Conservation (phyloP, 2,113 vertebrate genomes). For the Ophthalmolycus amberensis region DNA sequence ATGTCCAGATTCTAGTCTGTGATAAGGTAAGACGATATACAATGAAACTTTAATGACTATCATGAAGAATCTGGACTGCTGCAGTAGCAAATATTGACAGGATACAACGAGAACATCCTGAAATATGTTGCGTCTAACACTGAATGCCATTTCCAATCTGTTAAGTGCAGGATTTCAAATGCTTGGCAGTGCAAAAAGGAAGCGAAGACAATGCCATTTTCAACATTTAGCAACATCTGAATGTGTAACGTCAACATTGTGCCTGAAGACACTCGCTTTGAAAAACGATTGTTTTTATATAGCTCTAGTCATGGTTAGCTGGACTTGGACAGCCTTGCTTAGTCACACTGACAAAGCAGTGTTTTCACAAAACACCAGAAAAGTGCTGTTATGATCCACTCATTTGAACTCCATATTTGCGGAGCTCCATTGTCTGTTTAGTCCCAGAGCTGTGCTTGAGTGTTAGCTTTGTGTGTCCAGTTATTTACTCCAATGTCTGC, state of each 20-base stretch:
- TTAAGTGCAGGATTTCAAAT: conserved; percentile 24
- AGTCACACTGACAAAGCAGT: conserved; percentile 63
- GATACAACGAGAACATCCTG: conserved; percentile 55
- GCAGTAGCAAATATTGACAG: conserved; percentile 53
- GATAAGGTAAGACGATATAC: conserved; percentile 41
- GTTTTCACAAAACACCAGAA: conserved; percentile 57
- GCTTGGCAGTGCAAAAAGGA: conserved; percentile 23
- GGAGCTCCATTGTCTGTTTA: conserved; percentile 57
- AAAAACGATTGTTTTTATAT: conserved; percentile 44
- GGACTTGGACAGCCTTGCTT: conserved; percentile 56
- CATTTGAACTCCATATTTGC: conserved; percentile 58
- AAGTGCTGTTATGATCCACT: conserved; percentile 54
- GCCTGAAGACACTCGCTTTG: conserved; percentile 31
- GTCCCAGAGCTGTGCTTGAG: conserved; percentile 64
- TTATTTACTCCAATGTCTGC: conserved; percentile 67
- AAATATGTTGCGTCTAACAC: conserved; percentile 40
- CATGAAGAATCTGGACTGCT: conserved; percentile 33
- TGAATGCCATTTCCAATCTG: conserved; percentile 33
- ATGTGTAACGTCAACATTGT: conserved; percentile 28
- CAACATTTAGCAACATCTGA: conserved; percentile 44
- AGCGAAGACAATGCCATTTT: conserved; percentile 36
- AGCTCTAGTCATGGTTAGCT: conserved; percentile 52
- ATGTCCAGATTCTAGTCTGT: conserved; percentile 14
- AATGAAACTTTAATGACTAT: conserved; percentile 67
- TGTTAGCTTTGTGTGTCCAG: conserved; percentile 46